Conservation (phyloP, 2,113 vertebrate species). For the Salvelinus sp. region DNA sequence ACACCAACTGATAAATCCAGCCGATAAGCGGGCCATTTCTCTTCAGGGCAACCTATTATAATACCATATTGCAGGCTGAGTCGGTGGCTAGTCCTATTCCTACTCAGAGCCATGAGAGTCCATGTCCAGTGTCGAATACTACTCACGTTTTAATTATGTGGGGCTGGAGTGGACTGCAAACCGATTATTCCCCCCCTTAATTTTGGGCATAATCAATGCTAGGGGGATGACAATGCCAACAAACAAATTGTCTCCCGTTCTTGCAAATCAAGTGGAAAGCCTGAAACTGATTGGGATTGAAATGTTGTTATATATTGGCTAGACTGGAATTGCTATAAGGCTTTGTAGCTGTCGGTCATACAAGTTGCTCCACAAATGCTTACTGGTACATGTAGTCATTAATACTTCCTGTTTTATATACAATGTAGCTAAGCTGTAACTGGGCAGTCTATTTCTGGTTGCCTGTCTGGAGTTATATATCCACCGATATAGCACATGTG, state of each 20-base stretch:
- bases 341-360: no score
- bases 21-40: background rate
- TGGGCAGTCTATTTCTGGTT: no score
- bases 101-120: slow-evolving; percentile 41
- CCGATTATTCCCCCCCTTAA: background rate
- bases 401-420: no score
- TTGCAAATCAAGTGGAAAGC: background rate
- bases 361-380: no score
- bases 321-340: no score
- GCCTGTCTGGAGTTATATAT: no score
- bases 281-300: background rate
- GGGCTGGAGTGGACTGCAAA: slow-evolving; percentile 24
- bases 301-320: no score
- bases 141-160: slow-evolving; percentile 40
- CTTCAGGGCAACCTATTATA: slow-evolving; percentile 15
- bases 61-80: slow-evolving; percentile 28
- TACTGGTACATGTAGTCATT: no score
- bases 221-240: background rate
- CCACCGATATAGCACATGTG: no score
- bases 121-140: slow-evolving; percentile 32
- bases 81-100: slow-evolving; percentile 23
- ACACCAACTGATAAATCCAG: background rate
- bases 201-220: background rate
- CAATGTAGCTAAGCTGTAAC: no score
- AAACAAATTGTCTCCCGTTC: background rate